Conservation (phyloP, 2,113 vertebrate genomes). For the Nyctereutes procyonoides region DNA sequence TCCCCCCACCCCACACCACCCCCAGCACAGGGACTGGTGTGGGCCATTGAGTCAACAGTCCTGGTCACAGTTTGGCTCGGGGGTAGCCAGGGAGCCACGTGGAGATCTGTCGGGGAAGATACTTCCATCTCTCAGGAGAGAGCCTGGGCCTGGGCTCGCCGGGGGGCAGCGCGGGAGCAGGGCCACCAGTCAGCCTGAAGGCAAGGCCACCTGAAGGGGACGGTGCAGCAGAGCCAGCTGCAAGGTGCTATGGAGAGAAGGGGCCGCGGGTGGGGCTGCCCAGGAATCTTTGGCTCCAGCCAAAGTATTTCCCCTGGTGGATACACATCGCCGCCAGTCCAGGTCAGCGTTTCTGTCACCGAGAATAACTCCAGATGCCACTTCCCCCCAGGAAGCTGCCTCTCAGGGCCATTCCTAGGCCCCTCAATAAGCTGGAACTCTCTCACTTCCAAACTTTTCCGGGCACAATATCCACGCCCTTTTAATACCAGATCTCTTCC, state of each 20-base stretch:
- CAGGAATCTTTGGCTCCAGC: background rate
- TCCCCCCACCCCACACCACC: accelerated
- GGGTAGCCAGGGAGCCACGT: accelerated
- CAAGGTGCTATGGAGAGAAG: accelerated
- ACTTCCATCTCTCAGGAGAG: background rate
- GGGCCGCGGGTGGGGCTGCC: accelerated
- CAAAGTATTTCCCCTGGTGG: too few species aligned
- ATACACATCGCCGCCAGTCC: background rate
- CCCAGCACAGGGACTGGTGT: accelerated
- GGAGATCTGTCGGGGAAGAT: accelerated
- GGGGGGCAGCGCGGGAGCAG: background rate
- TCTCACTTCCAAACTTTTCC: background rate
- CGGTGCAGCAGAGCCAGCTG: accelerated
- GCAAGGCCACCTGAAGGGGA: background rate
- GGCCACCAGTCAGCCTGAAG: background rate
- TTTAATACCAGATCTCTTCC: background rate
- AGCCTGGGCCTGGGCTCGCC: background rate
- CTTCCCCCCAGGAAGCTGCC: slow-evolving; percentile 7
- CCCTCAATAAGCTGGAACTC: background rate
- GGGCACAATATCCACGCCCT: accelerated
- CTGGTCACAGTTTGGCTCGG: background rate
- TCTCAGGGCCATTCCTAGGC: background rate
- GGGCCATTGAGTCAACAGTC: background rate
- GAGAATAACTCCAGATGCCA: background rate
- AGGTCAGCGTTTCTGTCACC: background rate